Base-by-base conservation (phyloP, 1,140 invertebrate genomes). In the Zophobas atratus region DNA sequence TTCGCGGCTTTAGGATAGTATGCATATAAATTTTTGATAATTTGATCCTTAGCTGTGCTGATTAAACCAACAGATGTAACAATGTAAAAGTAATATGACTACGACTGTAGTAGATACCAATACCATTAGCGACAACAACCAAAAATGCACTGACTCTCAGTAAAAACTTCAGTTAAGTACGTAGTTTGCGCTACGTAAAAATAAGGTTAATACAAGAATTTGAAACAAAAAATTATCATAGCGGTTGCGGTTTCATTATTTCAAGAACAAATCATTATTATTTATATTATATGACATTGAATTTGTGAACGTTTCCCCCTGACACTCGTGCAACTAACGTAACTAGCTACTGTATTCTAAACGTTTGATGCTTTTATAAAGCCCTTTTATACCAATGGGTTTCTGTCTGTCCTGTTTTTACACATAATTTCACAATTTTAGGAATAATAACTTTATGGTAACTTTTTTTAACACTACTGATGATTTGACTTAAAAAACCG, bases 211-310 rank as follows among this genome's bases (percentile, higher is more conserved):
- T 38, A 36, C 8, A 60, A 35, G 36, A 60, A 60, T 60, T 60
- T 60, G 34, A 60, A 60, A 4, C 6, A 35, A 60, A 60, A 60
- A 60, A 55, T 34, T 55, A 1, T 60, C 36, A 8, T 38, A 8
- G 56, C 56, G 56, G 56, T 60, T 60, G 56, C 56, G 56, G 56
- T 60, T 60, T 60, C 56, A 60, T 35, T 38, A 60, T 60, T 60
- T 60, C 56, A 60, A 60, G 56, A 60, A n/a, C 56, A 60, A 60
- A 60, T 60, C 33, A 60, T 60, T 60, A 60, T 60, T 39, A 36
- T 60, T 60, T 60, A 60, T 60, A 60, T 60, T 60, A 36, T 35
- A 60, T 60, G 56, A 39, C 56, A 60, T 60, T 60, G 56, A 35
- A 60, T 60, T 60, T 60, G 56, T 60, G 56, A 60, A 60, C 56